Evolutionary conservation across 2,888 invertebrate genomes (phyloP).

Genomic region (Myathropa florea): DNA sequence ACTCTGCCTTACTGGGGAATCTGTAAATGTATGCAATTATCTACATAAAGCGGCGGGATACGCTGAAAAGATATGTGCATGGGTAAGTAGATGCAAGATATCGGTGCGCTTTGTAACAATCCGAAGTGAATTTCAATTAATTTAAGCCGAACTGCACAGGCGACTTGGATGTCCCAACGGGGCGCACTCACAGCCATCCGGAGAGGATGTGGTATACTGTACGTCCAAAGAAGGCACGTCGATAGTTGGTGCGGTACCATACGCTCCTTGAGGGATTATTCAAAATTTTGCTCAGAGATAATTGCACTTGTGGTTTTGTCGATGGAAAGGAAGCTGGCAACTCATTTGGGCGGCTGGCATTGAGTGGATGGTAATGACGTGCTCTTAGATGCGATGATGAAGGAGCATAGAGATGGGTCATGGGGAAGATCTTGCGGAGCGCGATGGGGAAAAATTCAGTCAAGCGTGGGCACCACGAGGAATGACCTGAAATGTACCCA

Average conservation of each 20-base stretch:
- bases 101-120: constrained; percentile 33
- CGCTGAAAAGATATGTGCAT: constrained; percentile 42
- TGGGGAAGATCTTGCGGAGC: too few species aligned
- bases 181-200: background rate
- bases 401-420: too few species aligned
- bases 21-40: constrained; percentile 62
- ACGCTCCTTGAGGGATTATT: background rate
- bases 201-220: background rate
- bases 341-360: too few species aligned
- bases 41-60: constrained; percentile 11
- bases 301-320: background rate
- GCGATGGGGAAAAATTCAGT: too few species aligned
- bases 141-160: constrained; percentile 33
- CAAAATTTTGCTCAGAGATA: background rate
- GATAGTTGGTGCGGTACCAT: too few species aligned
- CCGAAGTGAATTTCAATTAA: constrained; percentile 67
- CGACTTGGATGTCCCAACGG: background rate
- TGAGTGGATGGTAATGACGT: too few species aligned
- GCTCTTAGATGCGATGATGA: too few species aligned
- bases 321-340: background rate
- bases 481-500: too few species aligned
- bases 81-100: constrained; percentile 65
- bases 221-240: too few species aligned
- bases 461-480: too few species aligned
- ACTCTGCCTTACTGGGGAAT: background rate